A percentile compares a stretch with the other conserved stretches of the same genome.
phyloP scores from a whole-genome alignment of 2,113 vertebrate species.

The Anser brachyrhynchus region DNA sequence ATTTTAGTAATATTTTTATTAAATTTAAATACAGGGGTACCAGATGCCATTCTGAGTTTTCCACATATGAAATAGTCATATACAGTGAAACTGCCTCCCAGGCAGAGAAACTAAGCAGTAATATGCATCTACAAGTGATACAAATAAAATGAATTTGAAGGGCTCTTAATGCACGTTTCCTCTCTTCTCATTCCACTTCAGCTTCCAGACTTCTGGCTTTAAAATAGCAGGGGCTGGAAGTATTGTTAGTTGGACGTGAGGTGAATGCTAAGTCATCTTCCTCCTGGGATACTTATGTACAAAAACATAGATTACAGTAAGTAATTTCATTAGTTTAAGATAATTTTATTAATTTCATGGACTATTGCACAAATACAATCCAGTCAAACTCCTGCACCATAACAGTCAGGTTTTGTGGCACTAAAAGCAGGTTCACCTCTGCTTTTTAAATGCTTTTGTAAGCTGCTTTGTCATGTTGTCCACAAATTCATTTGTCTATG shows the following conservation, averaged over 20 bases:
- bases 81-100: not conserved
- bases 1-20: constrained; percentile 11
- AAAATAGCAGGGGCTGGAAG: not conserved
- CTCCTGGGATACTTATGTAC: not conserved
- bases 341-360: not conserved
- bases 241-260: not conserved
- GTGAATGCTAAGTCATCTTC: not conserved
- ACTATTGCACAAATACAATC: not conserved
- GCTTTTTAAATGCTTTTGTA: not conserved
- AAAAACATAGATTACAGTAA: not conserved
- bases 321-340: not conserved
- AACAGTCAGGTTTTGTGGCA: not conserved
- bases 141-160: constrained; percentile 11
- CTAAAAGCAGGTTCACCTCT: not conserved
- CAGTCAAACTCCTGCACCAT: not conserved
- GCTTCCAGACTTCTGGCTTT: not conserved
- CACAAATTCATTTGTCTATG: not conserved
- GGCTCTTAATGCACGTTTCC: not conserved
- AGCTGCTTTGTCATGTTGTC: not conserved
- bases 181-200: not conserved
- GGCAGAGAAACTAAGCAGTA: not conserved
- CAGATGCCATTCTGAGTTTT: constrained; percentile 4
- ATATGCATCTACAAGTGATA: not conserved
- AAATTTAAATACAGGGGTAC: not conserved
- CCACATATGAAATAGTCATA: not conserved